Conservation (phyloP, 2,113 vertebrate genomes). For the Sterna hirundo region DNA sequence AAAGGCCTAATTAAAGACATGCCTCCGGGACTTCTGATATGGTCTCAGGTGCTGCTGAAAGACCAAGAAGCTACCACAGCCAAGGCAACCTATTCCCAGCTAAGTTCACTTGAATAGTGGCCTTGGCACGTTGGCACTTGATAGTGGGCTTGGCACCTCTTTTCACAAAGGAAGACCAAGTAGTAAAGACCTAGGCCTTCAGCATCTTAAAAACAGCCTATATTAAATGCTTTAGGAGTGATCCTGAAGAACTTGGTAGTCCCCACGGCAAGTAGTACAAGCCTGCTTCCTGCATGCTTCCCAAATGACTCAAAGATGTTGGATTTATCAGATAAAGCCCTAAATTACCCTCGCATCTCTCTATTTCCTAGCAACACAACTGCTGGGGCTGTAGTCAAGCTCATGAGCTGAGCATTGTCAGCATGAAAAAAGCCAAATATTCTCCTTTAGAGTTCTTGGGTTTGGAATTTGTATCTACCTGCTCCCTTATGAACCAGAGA, state of each 20-base stretch:
- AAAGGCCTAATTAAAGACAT: not conserved
- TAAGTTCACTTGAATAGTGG: not conserved
- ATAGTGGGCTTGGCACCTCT: not conserved
- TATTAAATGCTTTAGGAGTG: not conserved
- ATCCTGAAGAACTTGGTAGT: not conserved
- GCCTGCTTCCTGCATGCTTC: not conserved
- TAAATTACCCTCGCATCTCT: not conserved
- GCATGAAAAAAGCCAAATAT: not conserved
- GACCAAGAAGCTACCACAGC: not conserved
- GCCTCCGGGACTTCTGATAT: not conserved
- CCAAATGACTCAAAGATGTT: not conserved
- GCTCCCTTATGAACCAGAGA: not conserved
- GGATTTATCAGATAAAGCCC: not conserved
- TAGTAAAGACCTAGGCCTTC: not conserved
- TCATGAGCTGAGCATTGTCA: not conserved
- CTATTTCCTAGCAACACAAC: not conserved
- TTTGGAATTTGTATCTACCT: not conserved
- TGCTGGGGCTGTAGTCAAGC: fast-evolving
- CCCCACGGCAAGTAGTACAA: not conserved
- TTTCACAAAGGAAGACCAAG: not conserved
- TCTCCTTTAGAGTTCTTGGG: not conserved
- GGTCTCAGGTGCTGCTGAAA: not conserved
- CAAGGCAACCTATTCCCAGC: not conserved
- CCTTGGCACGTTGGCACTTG: too few species aligned
- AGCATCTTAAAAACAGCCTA: not conserved